Evolutionary conservation across 2,888 invertebrate genomes (phyloP), one percentile per base, ranked within the genome.

Genomic region (Andrena dorsata): DNA sequence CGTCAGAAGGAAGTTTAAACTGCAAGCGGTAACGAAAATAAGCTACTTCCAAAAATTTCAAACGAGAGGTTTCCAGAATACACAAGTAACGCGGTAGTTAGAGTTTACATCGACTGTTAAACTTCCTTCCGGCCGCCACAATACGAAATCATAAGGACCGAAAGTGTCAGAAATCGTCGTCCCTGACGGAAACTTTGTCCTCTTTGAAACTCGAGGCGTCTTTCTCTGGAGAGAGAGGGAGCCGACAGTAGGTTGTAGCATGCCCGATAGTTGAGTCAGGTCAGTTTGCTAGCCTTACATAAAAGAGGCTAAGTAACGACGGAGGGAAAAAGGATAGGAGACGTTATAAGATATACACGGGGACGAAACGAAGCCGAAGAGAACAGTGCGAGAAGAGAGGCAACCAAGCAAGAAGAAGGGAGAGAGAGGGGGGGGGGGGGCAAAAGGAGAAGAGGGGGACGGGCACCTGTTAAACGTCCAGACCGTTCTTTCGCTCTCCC

Each of bases 261-360:
- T 81, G 69, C 58, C 78, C 76, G 78, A 88, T 86, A 80, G 88
- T 89, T 90, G 85, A 83, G 89, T 82, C 83, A 90, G 90, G 89
- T 90, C 90, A 90, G 90, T 90, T 90, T 87, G 83, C 86, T 86
- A 89, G 88, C 87, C 79, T 90, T 86, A 87, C 80, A 88, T 88
- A 89, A 89, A 89, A 88, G 85, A 87, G 79, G 74, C 86, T 87
- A 89, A 88, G 85, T 85, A 88, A 82, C 64, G 80, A 61, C 65
- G 75, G 61, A 81, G 72, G 70, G 80, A 82, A 82, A 82, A 63
- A 78, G 76, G 74, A 85, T 76, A 80, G 85, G 74, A 87, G 83
- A 83, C 74, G 85, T 85, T 87, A 78, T 78, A 82, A 80, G 82
- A 84, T 86, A 83, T 83, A 86, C 78, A 77, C 49, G n/a, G 72